Conservation (phyloP, 2,888 invertebrate species). For the Drosophila leonis region DNA sequence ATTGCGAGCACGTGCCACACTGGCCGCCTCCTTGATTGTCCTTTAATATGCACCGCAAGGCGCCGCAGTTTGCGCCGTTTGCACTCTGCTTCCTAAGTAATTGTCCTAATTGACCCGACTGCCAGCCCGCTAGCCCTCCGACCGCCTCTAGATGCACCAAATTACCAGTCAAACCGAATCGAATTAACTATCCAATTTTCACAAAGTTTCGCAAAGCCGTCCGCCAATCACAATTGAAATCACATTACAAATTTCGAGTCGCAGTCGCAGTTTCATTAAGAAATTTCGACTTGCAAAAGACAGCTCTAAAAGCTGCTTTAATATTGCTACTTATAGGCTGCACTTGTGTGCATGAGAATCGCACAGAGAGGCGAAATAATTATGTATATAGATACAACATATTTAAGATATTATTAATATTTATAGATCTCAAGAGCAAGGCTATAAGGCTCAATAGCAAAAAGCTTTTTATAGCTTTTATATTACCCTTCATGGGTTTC, state of each 20-base stretch:
- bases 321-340: neutral
- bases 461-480: no score
- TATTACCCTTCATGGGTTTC: no score
- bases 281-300: neutral
- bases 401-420: neutral
- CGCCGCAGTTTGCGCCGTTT: conserved; percentile 27
- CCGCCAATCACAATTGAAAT: conserved; percentile 7
- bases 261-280: neutral
- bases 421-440: neutral
- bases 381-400: neutral
- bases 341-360: neutral
- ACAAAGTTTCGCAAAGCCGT: conserved; percentile 6
- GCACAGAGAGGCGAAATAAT: neutral
- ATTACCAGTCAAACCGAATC: conserved; percentile 28
- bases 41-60: conserved; percentile 55
- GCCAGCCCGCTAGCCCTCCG: neutral
- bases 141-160: conserved; percentile 15
- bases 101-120: conserved; percentile 46
- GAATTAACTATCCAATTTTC: conserved; percentile 16
- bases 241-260: conserved; percentile 6
- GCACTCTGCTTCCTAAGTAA: conserved; percentile 42
- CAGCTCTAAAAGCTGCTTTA: neutral
- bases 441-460: no score
- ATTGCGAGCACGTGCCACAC: conserved; percentile 48
- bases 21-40: conserved; percentile 37